Evolutionary conservation across 2,888 invertebrate species (phyloP), one percentile per base, ranked within the genome.

Genomic region (Acleris cristana): DNA sequence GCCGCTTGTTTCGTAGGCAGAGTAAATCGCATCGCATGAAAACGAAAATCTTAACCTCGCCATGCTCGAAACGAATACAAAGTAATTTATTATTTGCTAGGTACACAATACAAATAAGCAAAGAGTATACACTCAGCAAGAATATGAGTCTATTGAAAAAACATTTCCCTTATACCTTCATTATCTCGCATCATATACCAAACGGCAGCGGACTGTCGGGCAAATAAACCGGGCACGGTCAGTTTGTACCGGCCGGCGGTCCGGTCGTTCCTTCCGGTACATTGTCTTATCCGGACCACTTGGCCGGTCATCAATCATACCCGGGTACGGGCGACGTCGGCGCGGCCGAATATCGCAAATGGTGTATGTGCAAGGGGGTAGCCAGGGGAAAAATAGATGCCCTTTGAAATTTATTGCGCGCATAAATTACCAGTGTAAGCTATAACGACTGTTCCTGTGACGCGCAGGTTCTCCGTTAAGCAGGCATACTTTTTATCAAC

Each of bases 221-320:
- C 52, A 60, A 60, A 63, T 48, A 45, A 52, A 58, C 58, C 58
- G n/a, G 48, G 48, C n/a, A 26, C 66, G 78, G 69, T 73, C 82
- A 74, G 23, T 67, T 63, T 66, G 71, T 64, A 74, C 71, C 79
- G 79, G 78, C 69, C 48, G 63, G 65, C 72, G 75, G 73, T 55
- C 65, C 55, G 65, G 66, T 55, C 68, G 56, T 68, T 64, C 68
- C 68, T 68, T 68, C 68, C 68, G 68, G 68, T 68, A 83, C 85
- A 86, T 88, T 87, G 89, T 89, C 87, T 88, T 84, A 84, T 84
- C 85, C 88, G 83, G 82, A 69, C 78, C 76, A 76, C 75, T 74
- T 76, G 76, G 73, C 49, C 75, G 75, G 76, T 73, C 79, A 85
- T 88, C 87, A 75, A 80, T 80, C 78, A 80, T 78, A 72, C 68